Base-by-base conservation (phyloP, 2,113 vertebrate species). In the Mionectes macconnelli region DNA sequence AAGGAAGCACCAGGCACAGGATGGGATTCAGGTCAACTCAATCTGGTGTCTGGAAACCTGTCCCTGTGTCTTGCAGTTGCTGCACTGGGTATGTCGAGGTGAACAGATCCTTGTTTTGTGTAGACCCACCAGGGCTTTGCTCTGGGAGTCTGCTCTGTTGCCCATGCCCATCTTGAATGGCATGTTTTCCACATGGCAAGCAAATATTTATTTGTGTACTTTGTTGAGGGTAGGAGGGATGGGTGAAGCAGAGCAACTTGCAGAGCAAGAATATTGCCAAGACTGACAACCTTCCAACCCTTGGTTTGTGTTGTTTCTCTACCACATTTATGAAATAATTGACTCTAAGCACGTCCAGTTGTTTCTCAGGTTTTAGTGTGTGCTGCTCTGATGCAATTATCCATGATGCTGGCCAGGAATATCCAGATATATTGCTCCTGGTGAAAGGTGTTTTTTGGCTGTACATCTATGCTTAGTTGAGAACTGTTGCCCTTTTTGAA, bases 1-100 rank as follows among this genome's bases (percentile, higher is more conserved):
- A 66, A 92, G 83, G 75, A 83, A 86, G 91, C 75, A 72, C 33
- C 83, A 79, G 70, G 85, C 78, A 24, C 53, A 73, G 75, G 70
- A 8, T 79, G 79, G 85, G 86, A 85, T 49, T 69, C 52, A 31
- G 63, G 44, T 86, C 75, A 83, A 0, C 49, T 85, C 74, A 59
- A 0, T 35, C 86, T 91, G 87, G 47, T 84, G 45, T 59, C 78
- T 89, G 60, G 37, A 81, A 89, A 16, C 35, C 9, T 6, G 21
- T 7, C 75, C 35, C 53, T 82, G 69, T 62, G 60, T 23, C 67
- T 74, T 93, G 76, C 33, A 33, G 23, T 50, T 74, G 73, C 59
- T 91, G 67, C 12, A 7, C 37, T 89, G 50, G 5, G 0, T 22
- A 6, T 30, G 31, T 44, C 0, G 6, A 52, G 74, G 56, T 85